These are phyloP conservation scores for Hephaestus fuliginosus DNA, from an alignment of 2,797 vertebrate genomes.

Conservation along the genomic window DNA sequence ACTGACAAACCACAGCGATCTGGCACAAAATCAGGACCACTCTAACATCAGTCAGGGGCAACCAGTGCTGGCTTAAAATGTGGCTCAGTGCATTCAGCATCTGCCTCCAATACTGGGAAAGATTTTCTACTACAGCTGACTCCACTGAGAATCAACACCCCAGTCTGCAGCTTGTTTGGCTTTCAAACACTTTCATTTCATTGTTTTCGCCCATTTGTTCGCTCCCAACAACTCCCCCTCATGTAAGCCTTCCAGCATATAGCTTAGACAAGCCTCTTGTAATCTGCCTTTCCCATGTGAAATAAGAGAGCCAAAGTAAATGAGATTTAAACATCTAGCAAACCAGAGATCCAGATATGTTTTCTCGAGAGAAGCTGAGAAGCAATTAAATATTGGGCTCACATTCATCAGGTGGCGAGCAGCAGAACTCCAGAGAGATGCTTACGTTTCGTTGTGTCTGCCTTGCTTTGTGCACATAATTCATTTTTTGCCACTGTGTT, in stretches of 20 bases:
- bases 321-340: constrained; percentile 46
- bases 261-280: constrained; percentile 34
- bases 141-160: constrained; percentile 14
- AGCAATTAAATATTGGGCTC: constrained; percentile 36
- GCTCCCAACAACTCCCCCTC: constrained; percentile 20
- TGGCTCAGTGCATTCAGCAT: background rate
- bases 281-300: constrained; percentile 42
- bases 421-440: constrained; percentile 18
- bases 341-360: constrained; percentile 13
- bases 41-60: background rate
- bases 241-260: constrained; percentile 22
- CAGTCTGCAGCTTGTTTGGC: constrained; percentile 24
- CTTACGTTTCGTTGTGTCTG: background rate
- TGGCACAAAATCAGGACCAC: background rate
- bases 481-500: background rate
- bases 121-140: constrained; percentile 1
- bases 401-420: constrained; percentile 30
- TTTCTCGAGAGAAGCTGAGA: constrained; percentile 32
- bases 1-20: background rate
- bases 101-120: background rate
- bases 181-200: constrained; percentile 32
- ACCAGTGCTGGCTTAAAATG: background rate
- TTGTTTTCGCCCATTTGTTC: constrained; percentile 37
- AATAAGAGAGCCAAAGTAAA: constrained; percentile 46
- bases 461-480: background rate